Evolutionary conservation across 2,888 invertebrate species (phyloP).

Genomic region (Cheilosia impressa): DNA sequence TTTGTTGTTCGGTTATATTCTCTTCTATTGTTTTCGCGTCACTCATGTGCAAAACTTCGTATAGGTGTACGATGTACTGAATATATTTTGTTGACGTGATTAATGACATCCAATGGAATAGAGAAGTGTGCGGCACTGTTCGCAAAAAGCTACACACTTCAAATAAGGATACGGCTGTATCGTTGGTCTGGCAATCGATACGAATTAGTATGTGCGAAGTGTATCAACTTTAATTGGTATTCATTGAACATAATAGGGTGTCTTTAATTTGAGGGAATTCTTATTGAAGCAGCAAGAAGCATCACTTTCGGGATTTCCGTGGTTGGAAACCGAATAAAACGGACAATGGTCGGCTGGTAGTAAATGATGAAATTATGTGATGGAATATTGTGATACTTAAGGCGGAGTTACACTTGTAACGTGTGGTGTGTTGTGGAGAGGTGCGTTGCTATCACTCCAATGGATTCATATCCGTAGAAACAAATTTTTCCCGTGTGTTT

Average conservation of each 20-base stretch:
- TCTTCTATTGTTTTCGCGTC: conserved; percentile 1
- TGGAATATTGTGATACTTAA: no score
- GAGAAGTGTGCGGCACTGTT: not conserved
- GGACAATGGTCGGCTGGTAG: no score
- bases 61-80: not conserved
- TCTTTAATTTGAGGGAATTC: not conserved
- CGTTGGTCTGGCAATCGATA: conserved; percentile 4
- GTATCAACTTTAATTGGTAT: not conserved
- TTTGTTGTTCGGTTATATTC: not conserved
- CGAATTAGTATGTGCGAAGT: conserved; percentile 1
- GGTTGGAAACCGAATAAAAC: no score
- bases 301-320: not conserved
- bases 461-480: no score
- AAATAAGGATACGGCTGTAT: not conserved
- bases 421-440: no score
- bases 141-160: not conserved
- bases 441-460: no score
- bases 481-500: no score
- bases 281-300: not conserved
- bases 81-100: conserved; percentile 7
- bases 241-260: not conserved
- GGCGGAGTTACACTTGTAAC: no score
- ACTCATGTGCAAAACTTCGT: conserved; percentile 22
- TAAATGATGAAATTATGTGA: no score
- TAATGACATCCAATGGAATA: conserved; percentile 11